Conservation (phyloP, 2,797 vertebrate species). For the Coreius guichenoti region DNA sequence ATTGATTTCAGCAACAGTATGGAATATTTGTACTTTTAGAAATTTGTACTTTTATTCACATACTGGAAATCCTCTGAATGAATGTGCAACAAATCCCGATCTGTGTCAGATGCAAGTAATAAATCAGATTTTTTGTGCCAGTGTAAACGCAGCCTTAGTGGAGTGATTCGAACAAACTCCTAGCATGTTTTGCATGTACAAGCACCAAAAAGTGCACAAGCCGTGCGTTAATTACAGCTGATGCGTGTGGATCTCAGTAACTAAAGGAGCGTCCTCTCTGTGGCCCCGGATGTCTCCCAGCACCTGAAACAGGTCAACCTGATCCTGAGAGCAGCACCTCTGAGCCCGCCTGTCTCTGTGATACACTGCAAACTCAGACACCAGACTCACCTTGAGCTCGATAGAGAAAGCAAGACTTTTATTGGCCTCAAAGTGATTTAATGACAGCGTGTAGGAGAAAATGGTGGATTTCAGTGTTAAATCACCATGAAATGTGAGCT, state of each 20-base stretch:
- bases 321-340: constrained; percentile 64
- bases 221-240: constrained; percentile 46
- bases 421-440: not conserved
- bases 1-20: too few relatives aligned
- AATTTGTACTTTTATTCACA: too few relatives aligned
- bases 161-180: not conserved
- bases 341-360: constrained; percentile 45
- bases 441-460: not conserved
- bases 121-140: too few relatives aligned
- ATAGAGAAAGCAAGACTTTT: not conserved
- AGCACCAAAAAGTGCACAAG: not conserved
- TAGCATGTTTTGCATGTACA: not conserved
- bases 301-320: constrained; percentile 63
- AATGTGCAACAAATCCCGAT: too few relatives aligned
- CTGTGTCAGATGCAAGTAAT: too few relatives aligned
- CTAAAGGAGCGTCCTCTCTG: constrained; percentile 61
- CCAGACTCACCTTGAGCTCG: constrained; percentile 42
- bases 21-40: too few relatives aligned
- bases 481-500: too few relatives aligned
- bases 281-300: constrained; percentile 38
- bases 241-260: constrained; percentile 63
- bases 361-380: constrained; percentile 56
- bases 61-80: too few relatives aligned
- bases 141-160: not conserved
- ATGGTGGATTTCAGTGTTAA: not conserved